Evolutionary conservation across 2,888 invertebrate species (phyloP).

Genomic region (Aphodius sticticus): DNA sequence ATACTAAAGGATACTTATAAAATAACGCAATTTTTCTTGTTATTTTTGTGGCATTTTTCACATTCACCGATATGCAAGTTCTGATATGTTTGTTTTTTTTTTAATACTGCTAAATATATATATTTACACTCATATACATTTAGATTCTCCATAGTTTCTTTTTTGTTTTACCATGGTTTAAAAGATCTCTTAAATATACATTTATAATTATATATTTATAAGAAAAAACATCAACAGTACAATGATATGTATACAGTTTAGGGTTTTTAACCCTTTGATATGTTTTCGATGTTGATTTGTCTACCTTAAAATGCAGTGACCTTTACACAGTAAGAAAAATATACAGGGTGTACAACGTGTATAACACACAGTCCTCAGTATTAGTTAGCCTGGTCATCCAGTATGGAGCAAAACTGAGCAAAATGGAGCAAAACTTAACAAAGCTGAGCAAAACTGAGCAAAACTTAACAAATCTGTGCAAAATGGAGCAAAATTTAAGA

Average conservation of each 20-base stretch:
- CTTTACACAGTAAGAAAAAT: not conserved
- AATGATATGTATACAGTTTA: slow-evolving; percentile 37
- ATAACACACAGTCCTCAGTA: no score
- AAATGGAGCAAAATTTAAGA: no score
- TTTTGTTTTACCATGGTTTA: not conserved
- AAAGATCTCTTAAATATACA: not conserved
- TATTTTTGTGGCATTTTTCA: not conserved
- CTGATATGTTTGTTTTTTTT: slow-evolving; percentile 9
- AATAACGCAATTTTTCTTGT: not conserved
- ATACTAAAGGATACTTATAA: not conserved
- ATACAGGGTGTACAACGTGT: no score
- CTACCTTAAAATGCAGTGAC: not conserved
- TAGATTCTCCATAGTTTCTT: slow-evolving; percentile 23
- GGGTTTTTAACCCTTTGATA: slow-evolving; percentile 48
- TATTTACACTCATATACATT: slow-evolving; percentile 35
- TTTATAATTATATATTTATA: not conserved
- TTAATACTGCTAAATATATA: slow-evolving; percentile 35
- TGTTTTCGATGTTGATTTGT: slow-evolving; percentile 41
- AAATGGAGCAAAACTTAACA: no score
- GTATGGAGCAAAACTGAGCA: no score
- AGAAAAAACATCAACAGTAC: slow-evolving; percentile 14
- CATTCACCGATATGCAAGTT: not conserved
- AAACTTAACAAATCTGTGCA: no score
- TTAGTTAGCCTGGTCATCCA: no score
- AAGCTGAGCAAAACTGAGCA: no score